Evolutionary conservation across 1,140 invertebrate species (phyloP).

Genomic region (Conus betulinus): DNA sequence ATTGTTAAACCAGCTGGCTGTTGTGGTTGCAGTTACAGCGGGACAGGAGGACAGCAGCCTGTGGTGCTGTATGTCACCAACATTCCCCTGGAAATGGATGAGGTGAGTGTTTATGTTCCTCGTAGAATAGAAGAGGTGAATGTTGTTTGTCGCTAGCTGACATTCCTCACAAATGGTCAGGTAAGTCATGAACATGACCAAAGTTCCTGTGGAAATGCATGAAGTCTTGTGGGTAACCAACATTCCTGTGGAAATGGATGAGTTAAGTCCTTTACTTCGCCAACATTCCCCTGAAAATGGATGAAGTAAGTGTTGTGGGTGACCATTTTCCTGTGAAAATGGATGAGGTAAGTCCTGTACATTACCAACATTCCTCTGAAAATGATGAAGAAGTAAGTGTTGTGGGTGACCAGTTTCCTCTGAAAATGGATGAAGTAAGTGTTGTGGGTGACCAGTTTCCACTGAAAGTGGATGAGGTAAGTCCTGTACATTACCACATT

Average conservation of each 20-base stretch:
- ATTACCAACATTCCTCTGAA: no score
- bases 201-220: no score
- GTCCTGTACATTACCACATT: no score
- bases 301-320: neutral
- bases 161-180: no score
- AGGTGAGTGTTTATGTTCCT: neutral
- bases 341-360: no score
- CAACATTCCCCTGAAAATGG: conserved; percentile 2
- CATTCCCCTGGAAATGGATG: conserved; percentile 10
- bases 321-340: neutral
- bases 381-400: neutral
- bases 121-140: neutral
- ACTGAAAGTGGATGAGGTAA: neutral
- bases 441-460: no score
- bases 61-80: conserved; percentile 6
- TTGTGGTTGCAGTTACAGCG: neutral
- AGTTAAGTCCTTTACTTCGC: neutral
- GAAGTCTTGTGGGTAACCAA: no score
- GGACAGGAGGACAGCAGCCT: neutral
- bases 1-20: neutral
- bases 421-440: no score
- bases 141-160: no score
- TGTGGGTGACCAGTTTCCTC: no score
- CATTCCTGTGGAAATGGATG: no score
- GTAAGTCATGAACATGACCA: neutral